Conservation (phyloP, 2,113 vertebrate species). For the Marmota monax region DNA sequence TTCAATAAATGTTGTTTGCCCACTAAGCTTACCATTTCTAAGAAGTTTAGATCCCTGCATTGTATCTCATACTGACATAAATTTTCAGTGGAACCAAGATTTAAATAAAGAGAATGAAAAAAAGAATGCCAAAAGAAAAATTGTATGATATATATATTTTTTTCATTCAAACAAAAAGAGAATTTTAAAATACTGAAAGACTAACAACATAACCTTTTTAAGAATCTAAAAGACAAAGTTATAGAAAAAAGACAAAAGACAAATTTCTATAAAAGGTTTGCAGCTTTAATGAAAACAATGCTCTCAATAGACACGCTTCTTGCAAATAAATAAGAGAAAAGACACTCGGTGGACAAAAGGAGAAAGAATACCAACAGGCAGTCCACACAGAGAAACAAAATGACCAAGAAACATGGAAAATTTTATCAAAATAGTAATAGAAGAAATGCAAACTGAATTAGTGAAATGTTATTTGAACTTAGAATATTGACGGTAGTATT, state of each 20-base stretch:
- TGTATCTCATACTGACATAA: neutral
- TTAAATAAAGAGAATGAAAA: neutral
- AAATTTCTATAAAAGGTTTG: neutral
- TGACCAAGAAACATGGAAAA: neutral
- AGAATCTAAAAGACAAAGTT: slow-evolving; percentile 4
- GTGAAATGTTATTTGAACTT: neutral
- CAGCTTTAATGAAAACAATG: neutral
- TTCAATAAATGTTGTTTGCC: neutral
- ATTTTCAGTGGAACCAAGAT: slow-evolving; percentile 4
- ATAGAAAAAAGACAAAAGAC: neutral
- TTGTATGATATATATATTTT: neutral
- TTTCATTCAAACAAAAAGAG: neutral
- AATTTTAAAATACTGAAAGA: neutral
- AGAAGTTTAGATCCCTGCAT: neutral
- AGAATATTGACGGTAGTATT: neutral
- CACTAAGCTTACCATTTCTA: neutral
- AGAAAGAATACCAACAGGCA: neutral
- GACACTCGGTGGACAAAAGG: neutral
- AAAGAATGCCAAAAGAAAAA: slow-evolving; percentile 1
- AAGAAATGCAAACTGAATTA: slow-evolving; percentile 28
- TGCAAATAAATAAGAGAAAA: neutral
- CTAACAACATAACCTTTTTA: neutral
- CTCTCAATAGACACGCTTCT: neutral
- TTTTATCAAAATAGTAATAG: neutral
- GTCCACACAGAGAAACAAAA: neutral